Base-by-base conservation (phyloP, 2,888 invertebrate species). In the Mycalesis mineus region DNA sequence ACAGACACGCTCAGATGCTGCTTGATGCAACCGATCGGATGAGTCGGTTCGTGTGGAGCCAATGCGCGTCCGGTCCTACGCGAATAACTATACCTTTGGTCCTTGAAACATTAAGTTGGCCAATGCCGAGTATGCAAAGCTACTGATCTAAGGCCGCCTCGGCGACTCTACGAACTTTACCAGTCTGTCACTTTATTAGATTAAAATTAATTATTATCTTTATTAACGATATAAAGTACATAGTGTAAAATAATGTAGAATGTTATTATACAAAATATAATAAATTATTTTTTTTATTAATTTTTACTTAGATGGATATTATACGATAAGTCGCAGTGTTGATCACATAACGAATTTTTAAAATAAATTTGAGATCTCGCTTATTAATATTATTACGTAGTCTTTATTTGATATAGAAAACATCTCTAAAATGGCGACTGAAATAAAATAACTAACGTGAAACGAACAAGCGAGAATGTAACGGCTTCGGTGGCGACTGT, bases 301-400 rank as follows among this genome's bases (percentile, higher is more conserved):
- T 79, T 81, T 84, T 82, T 79, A 85, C 82, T 82, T 75, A 70
- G 68, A 70, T 70, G 70, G 67, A 69, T 71, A 71, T 65, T 65
- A 84, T 85, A 87, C 78, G 79, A 82, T 82, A 85, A 81, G 76
- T 86, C 82, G 86, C 83, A 84, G 80, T 84, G 84, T 84, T 84
- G 83, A 87, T 88, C 77, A 88, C 81, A 84, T 81, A 85, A 87
- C 76, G 80, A 84, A 81, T 84, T 82, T 81, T 85, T 73, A 81
- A 88, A 87, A 86, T 86, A 88, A 88, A 88, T 88, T 88, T 89
- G 89, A 89, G 89, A 89, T 88, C 89, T 88, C 87, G 88, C 89
- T 89, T 88, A 88, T 84, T 84, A 84, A 83, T 87, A 88, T 84
- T 84, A 86, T 84, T 87, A 88, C 83, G 85, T 88, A 88, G 88